Conservation (phyloP, 1,140 invertebrate genomes). For the Dendroctonus valens region DNA sequence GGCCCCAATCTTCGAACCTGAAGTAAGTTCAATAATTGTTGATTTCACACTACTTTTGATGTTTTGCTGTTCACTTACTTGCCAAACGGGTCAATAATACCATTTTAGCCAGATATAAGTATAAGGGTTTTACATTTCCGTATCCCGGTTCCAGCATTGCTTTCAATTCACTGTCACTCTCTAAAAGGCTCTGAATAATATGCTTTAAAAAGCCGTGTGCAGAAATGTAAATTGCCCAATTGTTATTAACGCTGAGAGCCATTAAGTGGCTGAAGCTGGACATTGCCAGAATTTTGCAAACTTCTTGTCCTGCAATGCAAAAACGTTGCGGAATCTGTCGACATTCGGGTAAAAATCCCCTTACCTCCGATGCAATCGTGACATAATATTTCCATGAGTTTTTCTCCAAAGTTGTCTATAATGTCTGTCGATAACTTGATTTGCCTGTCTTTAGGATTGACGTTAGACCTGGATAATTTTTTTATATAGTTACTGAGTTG, state of each 20-base stretch:
- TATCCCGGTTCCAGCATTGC: conserved; percentile 67
- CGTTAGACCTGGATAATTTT: neutral
- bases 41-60: conserved; percentile 1
- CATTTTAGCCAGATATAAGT: conserved; percentile 88
- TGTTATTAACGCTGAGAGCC: conserved; percentile 69
- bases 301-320: conserved; percentile 63
- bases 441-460: conserved; percentile 21
- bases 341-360: conserved; percentile 56
- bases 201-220: conserved; percentile 81
- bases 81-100: conserved; percentile 75
- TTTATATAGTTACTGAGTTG: neutral
- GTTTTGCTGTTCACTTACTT: conserved; percentile 41
- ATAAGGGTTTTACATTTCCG: conserved; percentile 71
- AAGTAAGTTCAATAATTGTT: conserved; percentile 36
- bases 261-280: conserved; percentile 78
- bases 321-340: too few species aligned
- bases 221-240: conserved; percentile 72
- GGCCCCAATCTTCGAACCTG: conserved; percentile 62
- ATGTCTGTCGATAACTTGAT: conserved; percentile 38
- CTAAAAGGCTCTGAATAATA: conserved; percentile 75
- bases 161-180: conserved; percentile 71
- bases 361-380: conserved; percentile 84
- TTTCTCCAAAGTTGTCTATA: conserved; percentile 65
- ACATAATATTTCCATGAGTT: conserved; percentile 79
- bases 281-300: conserved; percentile 84